phyloP scores from a whole-genome alignment of 2,797 vertebrate genomes.

The Pangasius macronema region DNA sequence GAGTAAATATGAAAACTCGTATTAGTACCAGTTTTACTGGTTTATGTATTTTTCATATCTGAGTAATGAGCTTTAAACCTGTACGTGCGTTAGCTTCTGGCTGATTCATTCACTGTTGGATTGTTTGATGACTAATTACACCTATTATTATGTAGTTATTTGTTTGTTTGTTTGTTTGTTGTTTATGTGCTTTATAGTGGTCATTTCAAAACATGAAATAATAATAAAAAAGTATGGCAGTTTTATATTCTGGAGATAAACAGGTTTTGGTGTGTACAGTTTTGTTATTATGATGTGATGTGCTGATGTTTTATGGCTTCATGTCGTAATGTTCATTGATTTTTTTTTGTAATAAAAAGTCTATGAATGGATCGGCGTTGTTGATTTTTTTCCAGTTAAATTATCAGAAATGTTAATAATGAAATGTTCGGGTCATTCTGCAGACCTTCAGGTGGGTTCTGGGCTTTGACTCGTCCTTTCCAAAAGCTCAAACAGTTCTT shows the following conservation, averaged over 20 bases:
- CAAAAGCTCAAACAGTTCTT: background rate
- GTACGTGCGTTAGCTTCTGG: background rate
- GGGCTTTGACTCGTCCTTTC: background rate
- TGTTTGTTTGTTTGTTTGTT: background rate
- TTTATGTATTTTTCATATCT: background rate
- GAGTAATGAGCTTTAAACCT: background rate
- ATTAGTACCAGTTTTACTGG: background rate
- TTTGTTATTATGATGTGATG: no score
- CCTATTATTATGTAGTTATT: background rate
- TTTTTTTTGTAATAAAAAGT: background rate
- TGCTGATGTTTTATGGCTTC: background rate
- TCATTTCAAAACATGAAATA: background rate
- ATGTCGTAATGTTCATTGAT: background rate
- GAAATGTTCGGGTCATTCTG: background rate
- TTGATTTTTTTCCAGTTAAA: background rate
- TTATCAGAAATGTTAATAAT: no score
- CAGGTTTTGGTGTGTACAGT: no score
- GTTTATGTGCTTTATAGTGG: background rate
- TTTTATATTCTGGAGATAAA: no score
- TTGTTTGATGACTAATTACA: background rate
- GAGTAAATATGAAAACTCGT: background rate
- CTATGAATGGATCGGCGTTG: background rate
- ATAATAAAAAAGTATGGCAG: background rate
- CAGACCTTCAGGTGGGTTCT: background rate
- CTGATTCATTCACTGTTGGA: background rate